Conservation (phyloP, 1,140 invertebrate genomes). For the Linepithema humile region DNA sequence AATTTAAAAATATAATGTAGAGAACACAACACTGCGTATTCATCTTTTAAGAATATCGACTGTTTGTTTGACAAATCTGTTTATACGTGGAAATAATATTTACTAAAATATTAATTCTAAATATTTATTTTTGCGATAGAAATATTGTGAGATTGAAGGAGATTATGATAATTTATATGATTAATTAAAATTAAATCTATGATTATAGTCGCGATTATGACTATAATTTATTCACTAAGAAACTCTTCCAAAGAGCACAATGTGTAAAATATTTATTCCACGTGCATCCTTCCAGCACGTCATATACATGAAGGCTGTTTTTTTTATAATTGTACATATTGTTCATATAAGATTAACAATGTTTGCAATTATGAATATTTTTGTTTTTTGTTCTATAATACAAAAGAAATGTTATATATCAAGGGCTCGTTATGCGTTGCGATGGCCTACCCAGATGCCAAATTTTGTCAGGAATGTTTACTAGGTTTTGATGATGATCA, state of each 20-base stretch:
- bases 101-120: conserved; percentile 32
- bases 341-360: background rate
- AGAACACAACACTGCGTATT: background rate
- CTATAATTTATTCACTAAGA: conserved; percentile 21
- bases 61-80: conserved; percentile 43
- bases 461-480: conserved; percentile 25
- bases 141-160: background rate
- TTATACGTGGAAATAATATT: conserved; percentile 31
- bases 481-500: background rate
- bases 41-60: conserved; percentile 44
- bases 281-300: conserved; percentile 4
- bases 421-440: background rate
- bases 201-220: background rate
- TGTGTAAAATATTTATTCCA: conserved; percentile 5
- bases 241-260: conserved; percentile 29
- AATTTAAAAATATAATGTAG: too few species aligned
- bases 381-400: conserved; percentile 4
- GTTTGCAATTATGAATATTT: conserved; percentile 14
- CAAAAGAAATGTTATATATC: background rate
- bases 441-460: background rate
- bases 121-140: conserved; percentile 64
- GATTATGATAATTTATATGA: conserved; percentile 10
- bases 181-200: conserved; percentile 3
- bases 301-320: background rate
- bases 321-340: conserved; percentile 17